Evolutionary conservation across 2,888 invertebrate genomes (phyloP).

Genomic region (Sisyra nigra): DNA sequence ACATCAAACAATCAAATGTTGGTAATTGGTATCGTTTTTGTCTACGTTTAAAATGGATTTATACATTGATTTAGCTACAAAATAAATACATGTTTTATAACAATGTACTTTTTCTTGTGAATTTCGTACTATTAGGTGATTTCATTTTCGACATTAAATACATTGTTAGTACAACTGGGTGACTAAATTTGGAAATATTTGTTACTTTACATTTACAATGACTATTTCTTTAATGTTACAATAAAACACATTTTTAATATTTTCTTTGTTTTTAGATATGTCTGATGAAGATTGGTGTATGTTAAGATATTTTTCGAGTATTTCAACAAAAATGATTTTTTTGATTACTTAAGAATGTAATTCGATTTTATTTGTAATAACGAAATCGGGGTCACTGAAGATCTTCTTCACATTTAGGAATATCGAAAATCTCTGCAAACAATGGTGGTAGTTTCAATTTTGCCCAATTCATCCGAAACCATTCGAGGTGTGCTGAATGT

Average conservation of each 20-base stretch:
- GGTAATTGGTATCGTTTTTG: too few species aligned
- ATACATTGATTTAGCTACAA: too few species aligned
- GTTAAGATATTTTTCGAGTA: not conserved
- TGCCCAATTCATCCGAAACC: constrained; percentile 83
- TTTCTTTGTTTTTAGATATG: constrained; percentile 1
- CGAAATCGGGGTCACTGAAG: constrained; percentile 22
- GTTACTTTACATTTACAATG: not conserved
- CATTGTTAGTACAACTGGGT: too few species aligned
- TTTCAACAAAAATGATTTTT: too few species aligned
- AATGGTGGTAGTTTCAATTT: constrained; percentile 75
- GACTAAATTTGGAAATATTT: too few species aligned
- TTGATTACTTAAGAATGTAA: not conserved
- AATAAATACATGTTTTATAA: too few species aligned
- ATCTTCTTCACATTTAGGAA: constrained; percentile 71
- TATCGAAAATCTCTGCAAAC: constrained; percentile 94
- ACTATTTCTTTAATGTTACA: not conserved
- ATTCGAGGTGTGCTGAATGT: constrained; percentile 71
- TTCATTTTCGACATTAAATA: too few species aligned
- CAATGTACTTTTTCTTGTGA: too few species aligned
- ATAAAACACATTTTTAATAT: not conserved
- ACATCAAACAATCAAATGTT: too few species aligned
- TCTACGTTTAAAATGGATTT: too few species aligned
- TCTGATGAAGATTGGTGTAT: constrained; percentile 1
- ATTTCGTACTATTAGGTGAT: too few species aligned
- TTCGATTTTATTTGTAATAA: not conserved